phyloP scores from a whole-genome alignment of 2,888 invertebrate genomes.

The Lasiommata megera region DNA sequence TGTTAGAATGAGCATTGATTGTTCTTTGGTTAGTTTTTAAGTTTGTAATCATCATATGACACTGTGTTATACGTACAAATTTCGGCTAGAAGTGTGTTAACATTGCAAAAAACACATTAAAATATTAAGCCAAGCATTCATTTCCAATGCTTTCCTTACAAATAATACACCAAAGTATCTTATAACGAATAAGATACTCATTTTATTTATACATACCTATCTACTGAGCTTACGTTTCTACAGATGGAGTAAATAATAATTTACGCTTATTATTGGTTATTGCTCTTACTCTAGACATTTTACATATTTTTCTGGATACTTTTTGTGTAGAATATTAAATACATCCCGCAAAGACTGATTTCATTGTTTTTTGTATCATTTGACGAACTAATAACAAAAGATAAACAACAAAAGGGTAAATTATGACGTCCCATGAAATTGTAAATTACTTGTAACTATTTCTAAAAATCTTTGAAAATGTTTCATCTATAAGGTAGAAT shows the following conservation, averaged over 20 bases:
- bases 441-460: not conserved
- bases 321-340: not conserved
- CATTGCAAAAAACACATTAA: no score
- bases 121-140: no score
- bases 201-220: not conserved
- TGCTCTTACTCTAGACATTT: not conserved
- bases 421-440: conserved; percentile 17
- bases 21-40: no score
- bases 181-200: not conserved
- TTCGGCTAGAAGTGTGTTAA: no score
- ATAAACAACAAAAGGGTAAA: conserved; percentile 23
- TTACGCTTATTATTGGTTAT: not conserved
- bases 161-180: not conserved
- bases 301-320: not conserved
- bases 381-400: conserved; percentile 13
- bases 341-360: conserved; percentile 32
- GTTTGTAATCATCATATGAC: no score
- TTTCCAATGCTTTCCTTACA: no score
- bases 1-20: no score
- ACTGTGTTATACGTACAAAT: no score
- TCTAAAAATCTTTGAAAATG: conserved; percentile 2
- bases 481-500: not conserved
- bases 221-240: not conserved
- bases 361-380: conserved; percentile 23
- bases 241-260: not conserved